Evolutionary conservation across 2,888 invertebrate genomes (phyloP).

Genomic region (Mythimna pallens): DNA sequence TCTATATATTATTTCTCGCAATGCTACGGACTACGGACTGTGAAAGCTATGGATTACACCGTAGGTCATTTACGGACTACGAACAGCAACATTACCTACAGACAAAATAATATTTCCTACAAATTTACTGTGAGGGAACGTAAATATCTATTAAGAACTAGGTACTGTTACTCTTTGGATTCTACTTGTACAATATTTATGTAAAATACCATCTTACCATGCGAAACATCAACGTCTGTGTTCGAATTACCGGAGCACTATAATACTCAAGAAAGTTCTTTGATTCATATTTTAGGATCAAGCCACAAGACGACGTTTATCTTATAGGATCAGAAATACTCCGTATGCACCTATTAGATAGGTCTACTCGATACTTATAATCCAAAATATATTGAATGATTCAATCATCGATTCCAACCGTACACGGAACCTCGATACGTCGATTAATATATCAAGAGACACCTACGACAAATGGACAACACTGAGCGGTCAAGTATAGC

Average conservation of each 20-base stretch:
- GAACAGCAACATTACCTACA: no score
- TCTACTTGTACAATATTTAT: no score
- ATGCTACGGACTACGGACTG: not conserved
- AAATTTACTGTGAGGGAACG: no score
- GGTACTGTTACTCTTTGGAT: no score
- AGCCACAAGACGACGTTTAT: not conserved
- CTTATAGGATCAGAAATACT: not conserved
- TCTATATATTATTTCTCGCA: no score
- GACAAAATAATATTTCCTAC: no score
- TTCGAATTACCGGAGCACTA: not conserved
- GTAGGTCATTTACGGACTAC: no score
- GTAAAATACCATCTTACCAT: not conserved
- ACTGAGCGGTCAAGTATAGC: slow-evolving; percentile 49
- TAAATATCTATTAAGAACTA: no score
- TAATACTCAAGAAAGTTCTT: not conserved
- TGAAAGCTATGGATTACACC: no score
- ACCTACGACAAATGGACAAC: slow-evolving; percentile 53
- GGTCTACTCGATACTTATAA: slow-evolving; percentile 33
- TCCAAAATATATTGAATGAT: slow-evolving; percentile 10
- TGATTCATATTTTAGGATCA: not conserved
- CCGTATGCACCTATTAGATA: no score
- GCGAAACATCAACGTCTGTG: not conserved
- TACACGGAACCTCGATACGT: slow-evolving; percentile 22
- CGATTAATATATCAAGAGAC: slow-evolving; percentile 23
- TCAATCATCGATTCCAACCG: not conserved